Evolutionary conservation across 2,888 invertebrate genomes (phyloP), one percentile per base, ranked within the genome.

Genomic region (Lepidocyrtoides sp.): DNA sequence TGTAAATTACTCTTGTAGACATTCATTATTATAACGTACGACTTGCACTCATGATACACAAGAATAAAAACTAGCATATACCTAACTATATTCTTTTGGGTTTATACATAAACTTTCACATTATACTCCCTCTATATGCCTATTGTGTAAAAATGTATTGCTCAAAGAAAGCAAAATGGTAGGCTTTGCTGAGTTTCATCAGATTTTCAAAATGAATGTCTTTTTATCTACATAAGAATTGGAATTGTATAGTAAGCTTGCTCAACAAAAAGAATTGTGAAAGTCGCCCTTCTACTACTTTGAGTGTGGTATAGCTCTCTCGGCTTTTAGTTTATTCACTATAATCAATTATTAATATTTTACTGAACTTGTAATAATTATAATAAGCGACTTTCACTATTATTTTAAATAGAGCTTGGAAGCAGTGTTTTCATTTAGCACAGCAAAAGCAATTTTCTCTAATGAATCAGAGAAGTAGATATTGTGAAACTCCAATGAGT

Each of bases 101-200:
- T n/a, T n/a, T n/a, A n/a, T n/a, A n/a, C n/a, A n/a, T n/a, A n/a
- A n/a, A n/a, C n/a, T n/a, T n/a, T n/a, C n/a, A n/a, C n/a, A n/a
- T n/a, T n/a, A n/a, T n/a, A n/a, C n/a, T n/a, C n/a, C n/a, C n/a
- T n/a, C n/a, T n/a, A n/a, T n/a, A n/a, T n/a, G n/a, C n/a, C n/a
- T n/a, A n/a, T n/a, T n/a, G n/a, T n/a, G n/a, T n/a, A n/a, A n/a
- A n/a, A n/a, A n/a, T n/a, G n/a, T n/a, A n/a, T n/a, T n/a, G n/a
- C n/a, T n/a, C 51, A 51, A 77, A 77, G 77, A 77, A 48, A 77
- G 77, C 29, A n/a, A 77, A 29, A 29, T 51, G 48, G 32, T 54
- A 69, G 54, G 23, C 26, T 79, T n/a, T n/a, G n/a, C 81, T 81
- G 81, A 88, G 81, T 88, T 88, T 69, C 79, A 88, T 88, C 88